A percentile compares a stretch with the other conserved stretches of the same genome.
phyloP scores from a whole-genome alignment of 2,113 vertebrate genomes.

The Crypturellus undulatus region DNA sequence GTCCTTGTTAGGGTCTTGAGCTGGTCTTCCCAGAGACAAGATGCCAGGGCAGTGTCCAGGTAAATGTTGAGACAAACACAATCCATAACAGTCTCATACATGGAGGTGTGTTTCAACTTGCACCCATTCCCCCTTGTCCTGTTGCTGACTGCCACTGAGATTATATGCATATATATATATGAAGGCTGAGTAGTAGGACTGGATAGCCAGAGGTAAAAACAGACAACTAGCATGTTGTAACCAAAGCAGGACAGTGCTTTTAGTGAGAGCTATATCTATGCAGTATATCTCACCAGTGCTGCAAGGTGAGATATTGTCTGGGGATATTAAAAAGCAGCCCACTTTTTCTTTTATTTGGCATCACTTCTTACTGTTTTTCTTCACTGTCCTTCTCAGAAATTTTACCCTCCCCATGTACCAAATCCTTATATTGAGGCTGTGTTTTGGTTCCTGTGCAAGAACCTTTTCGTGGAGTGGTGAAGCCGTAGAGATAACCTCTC shows the following conservation, averaged over 20 bases:
- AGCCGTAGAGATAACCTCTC: not conserved
- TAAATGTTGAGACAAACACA: too few species aligned
- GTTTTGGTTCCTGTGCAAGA: not conserved
- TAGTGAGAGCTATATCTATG: not conserved
- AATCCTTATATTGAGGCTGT: accelerated
- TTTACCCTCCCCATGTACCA: not conserved
- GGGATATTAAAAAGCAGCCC: not conserved
- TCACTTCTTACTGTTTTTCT: not conserved
- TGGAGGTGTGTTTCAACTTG: too few species aligned
- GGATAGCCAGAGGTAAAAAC: not conserved
- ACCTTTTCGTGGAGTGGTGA: accelerated
- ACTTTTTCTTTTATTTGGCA: accelerated
- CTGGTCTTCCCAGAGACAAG: too few species aligned
- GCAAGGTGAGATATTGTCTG: not conserved
- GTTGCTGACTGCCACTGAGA: too few species aligned
- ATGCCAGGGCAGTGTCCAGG: too few species aligned
- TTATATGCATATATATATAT: too few species aligned
- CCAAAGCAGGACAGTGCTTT: not conserved
- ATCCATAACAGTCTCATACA: too few species aligned
- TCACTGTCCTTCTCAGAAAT: not conserved
- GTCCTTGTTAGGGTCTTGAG: too few species aligned
- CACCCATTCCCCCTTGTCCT: too few species aligned
- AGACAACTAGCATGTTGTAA: not conserved
- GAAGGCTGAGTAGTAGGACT: not conserved
- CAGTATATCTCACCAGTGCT: not conserved